Conservation (phyloP, 2,113 vertebrate genomes). For the Prunella himalayana region DNA sequence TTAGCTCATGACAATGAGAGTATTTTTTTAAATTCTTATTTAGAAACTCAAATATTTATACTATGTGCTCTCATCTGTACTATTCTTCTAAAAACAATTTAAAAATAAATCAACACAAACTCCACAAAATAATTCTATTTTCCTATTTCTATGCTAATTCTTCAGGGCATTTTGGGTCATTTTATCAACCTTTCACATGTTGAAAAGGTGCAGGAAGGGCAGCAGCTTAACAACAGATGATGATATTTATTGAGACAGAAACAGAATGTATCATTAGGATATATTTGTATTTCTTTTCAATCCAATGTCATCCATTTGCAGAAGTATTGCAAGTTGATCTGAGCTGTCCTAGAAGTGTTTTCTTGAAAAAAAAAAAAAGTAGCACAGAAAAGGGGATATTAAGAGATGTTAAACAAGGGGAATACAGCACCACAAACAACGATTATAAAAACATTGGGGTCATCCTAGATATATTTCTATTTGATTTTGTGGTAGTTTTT, state of each 20-base stretch:
- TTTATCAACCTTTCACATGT: conserved; percentile 31
- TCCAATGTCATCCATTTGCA: not conserved
- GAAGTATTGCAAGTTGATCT: not conserved
- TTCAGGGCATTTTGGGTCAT: conserved; percentile 23
- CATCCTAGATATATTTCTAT: not conserved
- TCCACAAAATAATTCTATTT: not conserved
- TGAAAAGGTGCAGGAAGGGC: conserved; percentile 52
- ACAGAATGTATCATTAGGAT: not conserved
- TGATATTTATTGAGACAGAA: conserved; percentile 67
- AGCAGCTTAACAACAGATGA: conserved; percentile 24
- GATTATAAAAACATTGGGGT: not conserved
- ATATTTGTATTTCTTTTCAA: not conserved
- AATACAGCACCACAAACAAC: not conserved
- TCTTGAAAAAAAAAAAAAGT: not conserved
- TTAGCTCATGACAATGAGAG: not conserved
- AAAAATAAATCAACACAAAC: too few species aligned
- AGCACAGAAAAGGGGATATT: not conserved
- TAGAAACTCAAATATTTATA: not conserved
- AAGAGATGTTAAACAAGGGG: not conserved
- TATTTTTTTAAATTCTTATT: not conserved
- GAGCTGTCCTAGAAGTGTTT: not conserved
- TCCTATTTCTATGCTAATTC: not conserved
- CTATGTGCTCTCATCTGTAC: not conserved
- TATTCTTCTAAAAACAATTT: not conserved
- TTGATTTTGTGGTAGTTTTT: not conserved